Evolutionary conservation across 2,113 vertebrate species (phyloP).

Genomic region (Probosciger aterrimus): DNA sequence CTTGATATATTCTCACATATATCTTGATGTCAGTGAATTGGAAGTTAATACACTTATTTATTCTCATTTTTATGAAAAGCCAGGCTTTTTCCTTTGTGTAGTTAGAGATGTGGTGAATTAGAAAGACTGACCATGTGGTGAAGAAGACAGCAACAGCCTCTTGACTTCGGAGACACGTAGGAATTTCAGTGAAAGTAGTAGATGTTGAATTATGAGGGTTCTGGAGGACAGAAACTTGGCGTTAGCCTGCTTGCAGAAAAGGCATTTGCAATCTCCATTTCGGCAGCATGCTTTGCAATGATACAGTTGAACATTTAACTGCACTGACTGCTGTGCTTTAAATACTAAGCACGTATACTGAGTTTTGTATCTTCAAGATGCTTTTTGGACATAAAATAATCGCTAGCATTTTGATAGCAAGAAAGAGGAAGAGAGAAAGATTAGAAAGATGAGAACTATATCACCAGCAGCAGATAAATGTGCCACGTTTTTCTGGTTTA

Average conservation of each 20-base stretch:
- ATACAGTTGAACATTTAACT: background rate
- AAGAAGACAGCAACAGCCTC: background rate
- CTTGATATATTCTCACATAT: no score
- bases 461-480: background rate
- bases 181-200: background rate
- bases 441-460: background rate
- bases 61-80: background rate
- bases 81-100: background rate
- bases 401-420: background rate
- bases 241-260: background rate
- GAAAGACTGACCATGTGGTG: background rate
- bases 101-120: background rate
- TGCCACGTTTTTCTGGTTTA: background rate
- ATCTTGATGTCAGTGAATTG: background rate
- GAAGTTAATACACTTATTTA: background rate
- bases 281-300: background rate
- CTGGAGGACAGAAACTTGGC: background rate
- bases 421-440: background rate
- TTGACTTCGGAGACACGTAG: background rate
- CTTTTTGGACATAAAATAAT: background rate
- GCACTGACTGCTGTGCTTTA: background rate
- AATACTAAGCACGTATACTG: background rate
- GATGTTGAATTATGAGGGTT: background rate
- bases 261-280: background rate
- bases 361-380: background rate